Base-by-base conservation (phyloP, 2,113 vertebrate species). In the Etheostoma cragini region DNA sequence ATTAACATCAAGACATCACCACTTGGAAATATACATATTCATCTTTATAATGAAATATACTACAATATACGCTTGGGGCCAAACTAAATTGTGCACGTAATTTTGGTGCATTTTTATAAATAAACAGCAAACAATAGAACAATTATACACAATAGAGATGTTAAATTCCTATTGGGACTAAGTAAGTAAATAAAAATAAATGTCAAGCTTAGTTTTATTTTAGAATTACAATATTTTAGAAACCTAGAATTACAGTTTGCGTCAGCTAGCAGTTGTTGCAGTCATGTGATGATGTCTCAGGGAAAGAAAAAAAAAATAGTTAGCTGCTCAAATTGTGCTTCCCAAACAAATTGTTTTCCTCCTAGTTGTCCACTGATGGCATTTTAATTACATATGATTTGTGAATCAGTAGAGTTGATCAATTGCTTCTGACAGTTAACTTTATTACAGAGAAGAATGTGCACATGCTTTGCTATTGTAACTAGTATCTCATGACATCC, bases 231-330 rank as follows among this genome's bases (percentile, higher is more conserved):
- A 38, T 38, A 38, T 10, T 38, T 38, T 42, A 42, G 10, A 42
- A 42, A 42, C 19, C 22, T 30, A 56, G 17, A 16, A 21, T 30
- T 19, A 14, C 19, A 16, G 22, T 15, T 16, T 54, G 72, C 57
- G 69, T 81, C 77, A 78, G 46, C 80, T 24, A 53, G 17, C 53
- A 60, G 50, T 58, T 58, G n/a, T 57, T 63, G 56, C 53, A 66
- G 69, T 78, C 78, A 82, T 85, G 80, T 87, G 85, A 83, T 71
- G 33, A 86, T 78, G 60, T 62, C 57, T 66, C 52, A 66, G 19
- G 33, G 26, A 30, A 45, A 14, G 17, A 11, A 24, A 47, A 46
- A 26, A 60, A 15, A 58, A 19, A 10, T 19, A 56, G 45, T 26
- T 66, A 16, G 35, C 46, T 35, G 13, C 13, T 12, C 30, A 33